These are phyloP conservation scores for Quadriops clusia DNA, from an alignment of 2,888 invertebrate species.

Conservation along the genomic window DNA sequence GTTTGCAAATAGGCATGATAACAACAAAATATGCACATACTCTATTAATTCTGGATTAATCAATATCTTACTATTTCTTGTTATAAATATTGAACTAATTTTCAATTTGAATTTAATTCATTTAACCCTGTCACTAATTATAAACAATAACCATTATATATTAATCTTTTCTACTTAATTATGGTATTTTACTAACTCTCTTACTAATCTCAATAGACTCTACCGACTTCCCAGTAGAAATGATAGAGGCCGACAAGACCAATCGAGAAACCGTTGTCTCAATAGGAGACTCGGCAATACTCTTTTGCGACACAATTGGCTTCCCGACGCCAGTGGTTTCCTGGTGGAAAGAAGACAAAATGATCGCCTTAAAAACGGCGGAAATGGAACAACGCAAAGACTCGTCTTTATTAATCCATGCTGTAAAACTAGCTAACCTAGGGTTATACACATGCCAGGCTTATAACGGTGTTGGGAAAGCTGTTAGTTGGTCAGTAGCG, in stretches of 20 bases:
- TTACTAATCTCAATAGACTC: no score
- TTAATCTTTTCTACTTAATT: background rate
- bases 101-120: no score
- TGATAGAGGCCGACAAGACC: no score
- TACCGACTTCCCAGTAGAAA: no score
- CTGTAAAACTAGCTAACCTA: constrained; percentile 57
- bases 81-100: no score
- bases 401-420: constrained; percentile 61
- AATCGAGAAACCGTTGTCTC: no score
- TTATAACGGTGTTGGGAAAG: constrained; percentile 63
- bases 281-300: constrained; percentile 54
- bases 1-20: constrained; percentile 23
- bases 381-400: constrained; percentile 62
- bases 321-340: constrained; percentile 66
- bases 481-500: constrained; percentile 64
- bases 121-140: no score
- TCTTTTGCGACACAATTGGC: constrained; percentile 75
- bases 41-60: background rate
- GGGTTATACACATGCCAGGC: constrained; percentile 85
- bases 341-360: constrained; percentile 71
- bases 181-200: constrained; percentile 4
- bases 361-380: constrained; percentile 59
- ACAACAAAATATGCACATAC: background rate
- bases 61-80: background rate
- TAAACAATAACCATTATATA: no score